phyloP scores from a whole-genome alignment of 2,113 vertebrate species.

The Mugil cephalus region DNA sequence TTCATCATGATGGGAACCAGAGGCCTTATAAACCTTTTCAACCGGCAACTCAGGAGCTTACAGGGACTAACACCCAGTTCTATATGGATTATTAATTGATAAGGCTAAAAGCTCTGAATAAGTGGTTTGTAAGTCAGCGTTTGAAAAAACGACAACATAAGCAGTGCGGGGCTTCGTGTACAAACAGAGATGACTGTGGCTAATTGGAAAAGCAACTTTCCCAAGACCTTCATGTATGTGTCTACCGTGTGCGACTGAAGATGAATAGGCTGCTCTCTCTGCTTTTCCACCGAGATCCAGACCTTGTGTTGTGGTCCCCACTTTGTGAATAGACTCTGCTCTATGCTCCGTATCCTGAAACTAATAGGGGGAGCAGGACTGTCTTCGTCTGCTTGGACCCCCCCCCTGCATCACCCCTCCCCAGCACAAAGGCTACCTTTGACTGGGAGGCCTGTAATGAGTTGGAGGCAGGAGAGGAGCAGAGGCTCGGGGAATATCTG shows the following conservation, averaged over 20 bases:
- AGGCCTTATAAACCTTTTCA: slow-evolving; percentile 57
- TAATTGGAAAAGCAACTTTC: slow-evolving; percentile 48
- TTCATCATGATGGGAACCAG: slow-evolving; percentile 56
- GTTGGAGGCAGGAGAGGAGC: slow-evolving; percentile 61
- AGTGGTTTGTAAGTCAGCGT: slow-evolving; percentile 5
- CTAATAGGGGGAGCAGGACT: slow-evolving; percentile 58
- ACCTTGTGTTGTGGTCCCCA: slow-evolving; percentile 62
- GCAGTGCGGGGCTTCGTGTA: slow-evolving; percentile 30
- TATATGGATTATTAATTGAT: slow-evolving; percentile 14
- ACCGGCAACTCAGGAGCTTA: slow-evolving; percentile 39
- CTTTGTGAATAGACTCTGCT: slow-evolving; percentile 62
- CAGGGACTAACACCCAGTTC: slow-evolving; percentile 17
- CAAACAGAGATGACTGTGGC: slow-evolving; percentile 59
- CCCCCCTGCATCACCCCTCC: slow-evolving; percentile 2
- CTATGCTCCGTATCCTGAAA: slow-evolving; percentile 69
- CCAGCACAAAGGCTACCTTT: slow-evolving; percentile 77
- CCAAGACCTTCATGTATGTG: slow-evolving; percentile 29
- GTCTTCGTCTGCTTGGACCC: slow-evolving; percentile 45
- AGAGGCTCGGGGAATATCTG: slow-evolving; percentile 75
- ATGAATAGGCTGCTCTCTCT: slow-evolving; percentile 64
- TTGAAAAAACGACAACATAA: slow-evolving; percentile 37
- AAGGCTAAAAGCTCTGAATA: slow-evolving; percentile 26
- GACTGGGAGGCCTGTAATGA: slow-evolving; percentile 66
- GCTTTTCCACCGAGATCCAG: slow-evolving; percentile 57
- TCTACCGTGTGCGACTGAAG: slow-evolving; percentile 35